phyloP scores from a whole-genome alignment of 2,797 vertebrate genomes.

The Liasis olivaceus region DNA sequence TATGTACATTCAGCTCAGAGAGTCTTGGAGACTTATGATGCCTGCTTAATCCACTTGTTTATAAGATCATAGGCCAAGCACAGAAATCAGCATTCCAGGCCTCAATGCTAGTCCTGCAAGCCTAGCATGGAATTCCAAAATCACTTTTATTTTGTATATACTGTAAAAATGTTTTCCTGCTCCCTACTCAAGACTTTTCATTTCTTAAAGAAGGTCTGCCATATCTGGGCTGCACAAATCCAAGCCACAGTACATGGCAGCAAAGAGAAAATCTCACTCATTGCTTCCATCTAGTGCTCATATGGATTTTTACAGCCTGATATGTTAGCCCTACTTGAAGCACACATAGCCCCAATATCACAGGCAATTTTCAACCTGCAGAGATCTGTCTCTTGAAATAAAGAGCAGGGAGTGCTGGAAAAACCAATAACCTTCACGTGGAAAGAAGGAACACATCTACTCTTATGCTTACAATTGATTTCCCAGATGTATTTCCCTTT shows the following conservation, averaged over 20 bases:
- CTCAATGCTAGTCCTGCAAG: not conserved
- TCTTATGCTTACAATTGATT: not conserved
- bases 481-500: not conserved
- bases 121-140: not conserved
- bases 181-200: not conserved
- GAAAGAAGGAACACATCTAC: not conserved
- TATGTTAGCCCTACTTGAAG: not conserved
- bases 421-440: not conserved
- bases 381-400: no score
- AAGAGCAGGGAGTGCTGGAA: not conserved
- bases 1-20: not conserved
- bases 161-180: not conserved
- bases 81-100: not conserved
- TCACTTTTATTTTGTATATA: not conserved
- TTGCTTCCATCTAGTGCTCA: not conserved
- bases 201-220: not conserved
- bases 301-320: not conserved
- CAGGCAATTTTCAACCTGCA: not conserved
- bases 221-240: not conserved
- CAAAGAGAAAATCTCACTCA: not conserved
- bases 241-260: not conserved
- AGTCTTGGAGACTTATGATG: not conserved
- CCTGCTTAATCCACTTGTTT: conserved; percentile 16
- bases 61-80: not conserved
- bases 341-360: not conserved